Percentiles rank a stretch among this genome's conserved stretches.
Conservation (phyloP, 2,113 vertebrate genomes). For the Origma solitaria region DNA sequence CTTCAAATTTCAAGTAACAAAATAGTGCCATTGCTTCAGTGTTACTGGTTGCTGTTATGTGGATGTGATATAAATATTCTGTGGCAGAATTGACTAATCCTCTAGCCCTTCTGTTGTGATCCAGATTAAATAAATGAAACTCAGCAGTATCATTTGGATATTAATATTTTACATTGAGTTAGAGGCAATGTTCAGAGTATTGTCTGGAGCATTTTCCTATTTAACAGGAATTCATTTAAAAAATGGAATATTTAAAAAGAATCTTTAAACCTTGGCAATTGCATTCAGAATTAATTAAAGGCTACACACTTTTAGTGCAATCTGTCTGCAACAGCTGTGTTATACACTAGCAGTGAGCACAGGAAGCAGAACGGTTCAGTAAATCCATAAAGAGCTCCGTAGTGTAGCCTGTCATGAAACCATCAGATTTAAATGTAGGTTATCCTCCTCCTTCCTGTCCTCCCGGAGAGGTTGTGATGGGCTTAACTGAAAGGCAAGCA, state of each 20-base stretch:
- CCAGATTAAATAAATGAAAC: slow-evolving; percentile 53
- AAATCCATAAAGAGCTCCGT: slow-evolving; percentile 40
- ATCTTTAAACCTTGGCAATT: slow-evolving; percentile 30
- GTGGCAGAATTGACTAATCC: slow-evolving; percentile 45
- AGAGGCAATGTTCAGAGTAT: background rate
- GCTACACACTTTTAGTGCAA: slow-evolving; percentile 37
- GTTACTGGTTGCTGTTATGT: background rate
- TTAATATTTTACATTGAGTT: background rate
- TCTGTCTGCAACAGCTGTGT: slow-evolving; percentile 48
- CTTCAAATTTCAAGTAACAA: background rate
- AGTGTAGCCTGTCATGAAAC: slow-evolving; percentile 41
- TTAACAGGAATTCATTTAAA: background rate
- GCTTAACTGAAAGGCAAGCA: background rate
- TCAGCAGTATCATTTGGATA: slow-evolving; percentile 5
- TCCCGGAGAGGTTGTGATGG: background rate
- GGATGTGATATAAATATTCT: slow-evolving; percentile 31
- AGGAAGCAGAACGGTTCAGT: slow-evolving; percentile 12
- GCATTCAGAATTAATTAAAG: slow-evolving; percentile 53
- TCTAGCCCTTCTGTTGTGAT: slow-evolving; percentile 50
- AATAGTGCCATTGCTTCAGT: background rate
- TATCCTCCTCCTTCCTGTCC: slow-evolving; percentile 54
- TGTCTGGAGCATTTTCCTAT: background rate
- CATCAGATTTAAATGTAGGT: slow-evolving; percentile 60
- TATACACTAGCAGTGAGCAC: background rate
- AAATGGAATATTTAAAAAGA: slow-evolving; percentile 15